A percentile compares a stretch with the other conserved stretches of the same genome.
Evolutionary conservation across 2,888 invertebrate genomes (phyloP).

Genomic region (Geotrupes spiniger): DNA sequence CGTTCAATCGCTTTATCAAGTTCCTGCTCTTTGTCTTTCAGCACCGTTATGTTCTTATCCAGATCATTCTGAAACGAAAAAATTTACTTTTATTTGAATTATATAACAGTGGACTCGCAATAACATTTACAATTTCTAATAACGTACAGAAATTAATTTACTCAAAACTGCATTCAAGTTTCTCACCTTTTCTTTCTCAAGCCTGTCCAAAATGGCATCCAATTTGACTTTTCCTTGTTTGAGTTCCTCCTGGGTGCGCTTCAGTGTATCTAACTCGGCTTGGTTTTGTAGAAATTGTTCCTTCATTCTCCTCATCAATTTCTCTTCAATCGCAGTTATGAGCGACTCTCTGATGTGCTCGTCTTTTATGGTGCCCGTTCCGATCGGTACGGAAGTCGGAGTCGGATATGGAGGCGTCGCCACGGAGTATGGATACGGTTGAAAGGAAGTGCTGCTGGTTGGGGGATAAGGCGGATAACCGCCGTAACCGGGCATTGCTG

Average conservation of each 20-base stretch:
- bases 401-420: constrained; percentile 30
- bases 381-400: constrained; percentile 31
- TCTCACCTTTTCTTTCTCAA: constrained; percentile 75
- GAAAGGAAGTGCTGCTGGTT: constrained; percentile 45
- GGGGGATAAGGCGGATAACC: constrained; percentile 53
- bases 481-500: too few relatives aligned
- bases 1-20: constrained; percentile 76
- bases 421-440: constrained; percentile 27
- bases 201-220: constrained; percentile 70
- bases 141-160: not conserved
- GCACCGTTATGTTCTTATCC: constrained; percentile 76
- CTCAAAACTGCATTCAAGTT: too few relatives aligned
- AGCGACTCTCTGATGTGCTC: constrained; percentile 94
- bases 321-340: constrained; percentile 93
- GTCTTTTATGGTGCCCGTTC: constrained; percentile 84
- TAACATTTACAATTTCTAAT: constrained; percentile 1
- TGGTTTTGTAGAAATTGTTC: constrained; percentile 89
- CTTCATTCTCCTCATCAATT: constrained; percentile 78
- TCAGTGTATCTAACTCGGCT: constrained; percentile 86
- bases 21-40: constrained; percentile 86
- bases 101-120: not conserved
- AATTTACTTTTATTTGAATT: constrained; percentile 5
- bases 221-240: constrained; percentile 80
- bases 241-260: constrained; percentile 83
- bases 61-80: constrained; percentile 66